phyloP scores from a whole-genome alignment of 2,113 vertebrate species.

The Thomomys bottae region DNA sequence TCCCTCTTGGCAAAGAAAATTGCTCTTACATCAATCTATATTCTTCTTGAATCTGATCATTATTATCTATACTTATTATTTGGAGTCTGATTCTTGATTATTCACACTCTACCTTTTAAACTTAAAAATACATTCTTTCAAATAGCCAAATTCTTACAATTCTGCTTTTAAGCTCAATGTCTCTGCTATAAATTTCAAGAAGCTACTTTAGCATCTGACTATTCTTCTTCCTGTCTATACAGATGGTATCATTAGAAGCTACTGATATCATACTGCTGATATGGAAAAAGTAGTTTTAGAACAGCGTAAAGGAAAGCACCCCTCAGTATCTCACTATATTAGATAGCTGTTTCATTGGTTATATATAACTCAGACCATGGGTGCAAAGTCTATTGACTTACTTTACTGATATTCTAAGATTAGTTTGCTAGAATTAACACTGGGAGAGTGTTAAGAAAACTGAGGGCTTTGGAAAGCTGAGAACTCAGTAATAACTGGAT shows the following conservation, averaged over 20 bases:
- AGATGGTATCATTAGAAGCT: background rate
- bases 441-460: conserved; percentile 9
- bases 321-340: conserved; percentile 2
- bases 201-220: conserved; percentile 43
- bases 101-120: conserved; percentile 44
- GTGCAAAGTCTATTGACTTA: conserved; percentile 22
- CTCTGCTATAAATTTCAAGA: conserved; percentile 46
- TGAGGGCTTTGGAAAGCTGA: background rate
- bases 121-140: conserved; percentile 56
- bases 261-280: background rate
- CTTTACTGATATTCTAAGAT: background rate
- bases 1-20: conserved; percentile 42
- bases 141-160: background rate
- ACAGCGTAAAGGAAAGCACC: conserved; percentile 2
- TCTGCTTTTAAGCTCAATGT: conserved; percentile 25
- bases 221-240: background rate
- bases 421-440: background rate
- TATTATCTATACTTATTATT: conserved; percentile 43
- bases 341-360: conserved; percentile 8
- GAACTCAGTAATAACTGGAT: conserved; percentile 26
- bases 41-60: conserved; percentile 27
- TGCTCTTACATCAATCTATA: conserved; percentile 26
- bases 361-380: background rate
- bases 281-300: background rate
- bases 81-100: conserved; percentile 31